phyloP scores from a whole-genome alignment of 2,113 vertebrate genomes.

The Aegithalos caudatus region DNA sequence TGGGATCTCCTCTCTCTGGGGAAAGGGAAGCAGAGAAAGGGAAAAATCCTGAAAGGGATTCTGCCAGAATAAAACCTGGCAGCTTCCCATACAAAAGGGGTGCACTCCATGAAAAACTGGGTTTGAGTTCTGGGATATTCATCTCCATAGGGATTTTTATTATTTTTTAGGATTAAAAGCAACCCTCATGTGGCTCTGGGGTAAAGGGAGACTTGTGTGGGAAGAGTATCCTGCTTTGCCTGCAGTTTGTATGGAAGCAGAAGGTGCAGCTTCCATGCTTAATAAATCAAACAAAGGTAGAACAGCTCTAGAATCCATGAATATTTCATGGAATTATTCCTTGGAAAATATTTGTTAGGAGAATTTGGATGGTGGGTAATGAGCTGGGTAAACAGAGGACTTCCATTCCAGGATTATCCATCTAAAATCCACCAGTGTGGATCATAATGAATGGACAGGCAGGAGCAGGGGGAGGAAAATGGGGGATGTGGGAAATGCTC shows the following conservation, averaged over 20 bases:
- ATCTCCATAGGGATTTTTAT: neutral
- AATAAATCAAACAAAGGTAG: neutral
- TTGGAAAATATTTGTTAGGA: neutral
- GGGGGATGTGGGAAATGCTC: neutral
- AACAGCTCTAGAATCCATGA: neutral
- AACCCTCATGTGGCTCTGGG: neutral
- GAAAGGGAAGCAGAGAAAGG: neutral
- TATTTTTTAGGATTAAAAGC: neutral
- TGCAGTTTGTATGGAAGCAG: neutral
- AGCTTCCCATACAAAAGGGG: accelerated
- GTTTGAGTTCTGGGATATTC: too few relatives aligned
- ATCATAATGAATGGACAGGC: neutral
- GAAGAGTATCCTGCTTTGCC: neutral
- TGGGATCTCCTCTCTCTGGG: neutral
- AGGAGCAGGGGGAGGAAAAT: neutral
- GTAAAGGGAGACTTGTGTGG: neutral
- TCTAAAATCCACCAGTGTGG: neutral
- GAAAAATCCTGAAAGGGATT: neutral
- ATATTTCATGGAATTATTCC: neutral
- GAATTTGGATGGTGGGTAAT: neutral
- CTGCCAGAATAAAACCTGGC: neutral
- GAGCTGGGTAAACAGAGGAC: neutral
- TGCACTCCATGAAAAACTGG: neutral
- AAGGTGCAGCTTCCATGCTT: neutral
- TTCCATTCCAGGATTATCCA: neutral